A percentile compares a stretch with the other conserved stretches of the same genome.
phyloP scores from a whole-genome alignment of 2,888 invertebrate genomes.

The Agonopterix arenella region DNA sequence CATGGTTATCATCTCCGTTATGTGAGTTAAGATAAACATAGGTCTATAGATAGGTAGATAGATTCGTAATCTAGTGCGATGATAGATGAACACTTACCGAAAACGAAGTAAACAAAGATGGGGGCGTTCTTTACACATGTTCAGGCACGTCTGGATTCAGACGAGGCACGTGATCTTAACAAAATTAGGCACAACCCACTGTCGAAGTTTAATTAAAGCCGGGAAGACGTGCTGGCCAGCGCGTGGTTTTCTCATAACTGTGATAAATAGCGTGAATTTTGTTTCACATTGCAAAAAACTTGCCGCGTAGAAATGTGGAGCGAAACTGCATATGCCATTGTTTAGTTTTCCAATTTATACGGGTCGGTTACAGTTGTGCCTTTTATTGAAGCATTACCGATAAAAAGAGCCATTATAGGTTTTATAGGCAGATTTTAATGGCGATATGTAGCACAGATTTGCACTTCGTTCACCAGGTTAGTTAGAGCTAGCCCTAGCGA shows the following conservation, averaged over 20 bases:
- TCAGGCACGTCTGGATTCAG: constrained; percentile 45
- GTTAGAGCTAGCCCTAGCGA: background rate
- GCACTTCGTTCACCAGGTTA: constrained; percentile 40
- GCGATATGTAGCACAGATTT: constrained; percentile 54
- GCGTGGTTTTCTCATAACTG: constrained; percentile 71
- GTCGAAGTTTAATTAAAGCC: constrained; percentile 59
- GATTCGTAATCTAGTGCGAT: constrained; percentile 1
- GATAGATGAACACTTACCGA: constrained; percentile 41
- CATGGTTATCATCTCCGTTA: no score
- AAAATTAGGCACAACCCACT: constrained; percentile 57
- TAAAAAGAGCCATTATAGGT: constrained; percentile 70
- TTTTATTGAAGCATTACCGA: constrained; percentile 75
- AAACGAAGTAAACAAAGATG: constrained; percentile 27
- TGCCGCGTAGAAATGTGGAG: constrained; percentile 67
- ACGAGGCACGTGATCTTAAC: constrained; percentile 42
- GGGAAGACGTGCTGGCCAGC: constrained; percentile 67
- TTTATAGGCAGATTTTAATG: constrained; percentile 70
- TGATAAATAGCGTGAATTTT: constrained; percentile 61
- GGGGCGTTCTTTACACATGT: constrained; percentile 41
- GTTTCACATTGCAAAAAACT: constrained; percentile 61
- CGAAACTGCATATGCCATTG: constrained; percentile 70
- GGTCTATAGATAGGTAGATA: no score
- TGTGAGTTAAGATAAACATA: no score
- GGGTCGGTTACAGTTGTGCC: constrained; percentile 73
- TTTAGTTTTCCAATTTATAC: constrained; percentile 77